Evolutionary conservation across 2,888 invertebrate genomes (phyloP), one percentile per base, ranked within the genome.

Genomic region (Sesia bembeciformis): DNA sequence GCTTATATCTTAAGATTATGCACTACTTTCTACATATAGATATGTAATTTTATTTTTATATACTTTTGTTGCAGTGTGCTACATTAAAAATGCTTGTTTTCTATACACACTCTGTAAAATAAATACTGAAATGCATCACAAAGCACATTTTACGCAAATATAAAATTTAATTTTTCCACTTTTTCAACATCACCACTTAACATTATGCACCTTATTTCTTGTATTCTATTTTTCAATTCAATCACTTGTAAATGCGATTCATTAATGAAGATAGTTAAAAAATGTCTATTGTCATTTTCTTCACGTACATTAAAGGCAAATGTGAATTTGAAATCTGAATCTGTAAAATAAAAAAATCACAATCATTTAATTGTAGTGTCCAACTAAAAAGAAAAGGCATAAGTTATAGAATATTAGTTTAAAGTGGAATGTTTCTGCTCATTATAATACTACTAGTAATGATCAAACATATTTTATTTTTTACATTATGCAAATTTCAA

Each of bases 171-270:
- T 54, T 63, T 62, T 41, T 61, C 46, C 39, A 84, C 65, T 60
- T 72, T 76, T 39, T 64, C 60, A 38, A 81, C 62, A 64, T 82
- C 75, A 52, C 82, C 81, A 54, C 62, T 66, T 4, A 82, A 57
- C 23, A 69, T 63, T 56, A 87, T 58, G 58, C 62, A 82, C 62
- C 71, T 70, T 49, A 85, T 76, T 46, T 68, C 70, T 43, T 69
- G 58, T 41, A 76, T 54, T 54, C 66, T 66, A 58, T 80, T 76
- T 56, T 67, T 63, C 38, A 84, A 57, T 54, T 53, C 55, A n/a
- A 76, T 38, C 41, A 63, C 54, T 8, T 63, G 58, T 52, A 81
- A 57, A 57, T 54, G 57, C 40, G 70, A 65, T 6, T 62, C 59
- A 41, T 62, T 67, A 23, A 77, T 52, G 54, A 55, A 58, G 51